Evolutionary conservation across 2,797 vertebrate genomes (phyloP).

Genomic region (Oophaga sylvatica): DNA sequence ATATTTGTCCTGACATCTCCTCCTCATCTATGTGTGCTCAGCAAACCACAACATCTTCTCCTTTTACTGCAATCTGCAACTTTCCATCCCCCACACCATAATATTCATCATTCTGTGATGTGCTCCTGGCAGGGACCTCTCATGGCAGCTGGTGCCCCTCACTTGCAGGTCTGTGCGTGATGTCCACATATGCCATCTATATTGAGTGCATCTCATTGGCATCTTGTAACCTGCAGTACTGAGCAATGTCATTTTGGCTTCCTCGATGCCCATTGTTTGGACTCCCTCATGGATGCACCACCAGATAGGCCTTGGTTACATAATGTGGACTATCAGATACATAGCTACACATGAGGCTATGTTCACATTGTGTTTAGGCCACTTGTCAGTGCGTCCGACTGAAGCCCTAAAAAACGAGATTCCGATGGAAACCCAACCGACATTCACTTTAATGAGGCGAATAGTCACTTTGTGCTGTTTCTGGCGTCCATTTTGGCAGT

Average conservation of each 20-base stretch:
- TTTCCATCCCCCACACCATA: background rate
- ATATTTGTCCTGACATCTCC: background rate
- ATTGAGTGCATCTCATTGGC: background rate
- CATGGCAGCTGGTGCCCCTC: constrained; percentile 18
- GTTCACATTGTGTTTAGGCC: too few species aligned
- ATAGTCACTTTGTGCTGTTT: too few species aligned
- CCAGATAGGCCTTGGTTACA: background rate
- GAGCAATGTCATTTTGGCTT: background rate
- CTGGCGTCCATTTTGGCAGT: too few species aligned
- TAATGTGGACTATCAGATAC: background rate
- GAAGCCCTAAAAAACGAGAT: too few species aligned
- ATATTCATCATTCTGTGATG: background rate
- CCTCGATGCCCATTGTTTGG: background rate
- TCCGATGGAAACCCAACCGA: too few species aligned
- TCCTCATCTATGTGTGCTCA: background rate
- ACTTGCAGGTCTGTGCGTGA: background rate
- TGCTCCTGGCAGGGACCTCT: background rate
- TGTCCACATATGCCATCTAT: background rate
- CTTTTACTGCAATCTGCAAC: background rate
- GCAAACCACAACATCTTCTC: background rate
- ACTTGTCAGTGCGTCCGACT: too few species aligned
- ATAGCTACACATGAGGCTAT: background rate
- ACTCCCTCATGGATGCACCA: too few species aligned
- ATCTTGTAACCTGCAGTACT: background rate
- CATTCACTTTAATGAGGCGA: too few species aligned